Conservation (phyloP, 2,113 vertebrate species). For the Xyliphius kryptos region DNA sequence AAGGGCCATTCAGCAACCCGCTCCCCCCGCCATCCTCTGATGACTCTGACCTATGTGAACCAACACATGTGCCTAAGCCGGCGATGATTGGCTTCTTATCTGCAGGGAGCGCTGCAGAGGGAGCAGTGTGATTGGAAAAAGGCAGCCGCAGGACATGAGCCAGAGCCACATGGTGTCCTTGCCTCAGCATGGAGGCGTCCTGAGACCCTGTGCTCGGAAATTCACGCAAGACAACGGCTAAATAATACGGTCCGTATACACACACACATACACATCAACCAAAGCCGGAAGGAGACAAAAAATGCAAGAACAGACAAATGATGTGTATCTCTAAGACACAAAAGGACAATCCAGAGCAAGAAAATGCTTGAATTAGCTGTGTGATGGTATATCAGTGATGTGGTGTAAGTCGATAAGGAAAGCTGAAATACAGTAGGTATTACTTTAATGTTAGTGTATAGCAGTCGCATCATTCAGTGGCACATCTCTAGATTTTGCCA, state of each 20-base stretch:
- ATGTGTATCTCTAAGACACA: slow-evolving; percentile 20
- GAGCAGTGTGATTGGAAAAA: slow-evolving; percentile 49
- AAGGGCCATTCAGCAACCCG: slow-evolving; percentile 25
- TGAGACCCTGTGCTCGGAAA: slow-evolving; percentile 34
- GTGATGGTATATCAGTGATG: no score
- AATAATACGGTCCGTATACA: slow-evolving; percentile 4
- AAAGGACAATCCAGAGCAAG: slow-evolving; percentile 7
- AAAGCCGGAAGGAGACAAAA: slow-evolving; percentile 14
- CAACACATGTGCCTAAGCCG: slow-evolving; percentile 42
- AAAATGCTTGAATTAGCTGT: no score
- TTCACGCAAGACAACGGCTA: slow-evolving; percentile 33
- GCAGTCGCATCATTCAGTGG: no score
- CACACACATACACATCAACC: slow-evolving; percentile 20
- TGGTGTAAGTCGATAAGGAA: no score
- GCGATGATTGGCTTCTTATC: slow-evolving; percentile 53
- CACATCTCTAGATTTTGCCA: no score
- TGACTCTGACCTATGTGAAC: slow-evolving; percentile 33
- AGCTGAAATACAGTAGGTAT: no score
- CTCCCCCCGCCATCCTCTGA: background rate
- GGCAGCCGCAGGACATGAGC: slow-evolving; percentile 45
- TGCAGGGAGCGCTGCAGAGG: slow-evolving; percentile 36
- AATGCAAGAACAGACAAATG: slow-evolving; percentile 17
- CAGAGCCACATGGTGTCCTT: slow-evolving; percentile 31
- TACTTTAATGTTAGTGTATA: no score
- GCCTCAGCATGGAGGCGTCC: slow-evolving; percentile 29